Conservation (phyloP, 2,888 invertebrate species). For the Cabera pusaria region DNA sequence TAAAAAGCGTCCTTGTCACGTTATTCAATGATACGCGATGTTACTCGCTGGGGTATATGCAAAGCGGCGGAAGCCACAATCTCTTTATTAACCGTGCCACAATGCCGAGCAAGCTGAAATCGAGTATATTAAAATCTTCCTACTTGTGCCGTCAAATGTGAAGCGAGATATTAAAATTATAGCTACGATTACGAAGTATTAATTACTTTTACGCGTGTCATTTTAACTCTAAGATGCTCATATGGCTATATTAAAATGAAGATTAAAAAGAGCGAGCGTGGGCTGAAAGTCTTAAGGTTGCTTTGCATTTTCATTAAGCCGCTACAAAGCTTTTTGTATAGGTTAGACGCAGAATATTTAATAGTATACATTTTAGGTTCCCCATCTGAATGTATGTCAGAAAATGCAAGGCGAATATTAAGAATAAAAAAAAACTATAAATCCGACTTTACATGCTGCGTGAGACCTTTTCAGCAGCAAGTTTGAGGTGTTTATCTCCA, state of each 20-base stretch:
- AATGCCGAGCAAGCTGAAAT: constrained; percentile 17
- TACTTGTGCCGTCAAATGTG: constrained; percentile 18
- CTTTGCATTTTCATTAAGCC: neutral
- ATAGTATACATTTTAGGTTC: too few species aligned
- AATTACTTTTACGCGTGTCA: constrained; percentile 23
- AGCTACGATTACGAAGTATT: constrained; percentile 19
- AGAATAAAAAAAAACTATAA: too few species aligned
- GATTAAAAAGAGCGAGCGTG: constrained; percentile 5
- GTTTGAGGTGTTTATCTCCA: too few species aligned
- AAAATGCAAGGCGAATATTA: too few species aligned
- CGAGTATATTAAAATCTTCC: constrained; percentile 21
- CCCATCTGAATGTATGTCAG: too few species aligned
- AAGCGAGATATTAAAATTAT: constrained; percentile 22
- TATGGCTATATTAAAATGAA: constrained; percentile 6
- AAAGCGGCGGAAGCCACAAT: constrained; percentile 16
- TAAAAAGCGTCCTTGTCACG: constrained; percentile 5
- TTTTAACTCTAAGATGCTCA: constrained; percentile 11
- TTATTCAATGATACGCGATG: constrained; percentile 13
- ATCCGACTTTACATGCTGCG: too few species aligned
- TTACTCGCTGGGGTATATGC: constrained; percentile 13
- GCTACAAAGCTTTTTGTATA: too few species aligned
- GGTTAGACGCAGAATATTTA: too few species aligned
- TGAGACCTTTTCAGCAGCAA: too few species aligned
- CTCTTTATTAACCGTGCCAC: constrained; percentile 23
- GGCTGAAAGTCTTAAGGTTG: neutral